Evolutionary conservation across 2,113 vertebrate species (phyloP), one percentile per base, ranked within the genome.

Genomic region (Perca flavescens): DNA sequence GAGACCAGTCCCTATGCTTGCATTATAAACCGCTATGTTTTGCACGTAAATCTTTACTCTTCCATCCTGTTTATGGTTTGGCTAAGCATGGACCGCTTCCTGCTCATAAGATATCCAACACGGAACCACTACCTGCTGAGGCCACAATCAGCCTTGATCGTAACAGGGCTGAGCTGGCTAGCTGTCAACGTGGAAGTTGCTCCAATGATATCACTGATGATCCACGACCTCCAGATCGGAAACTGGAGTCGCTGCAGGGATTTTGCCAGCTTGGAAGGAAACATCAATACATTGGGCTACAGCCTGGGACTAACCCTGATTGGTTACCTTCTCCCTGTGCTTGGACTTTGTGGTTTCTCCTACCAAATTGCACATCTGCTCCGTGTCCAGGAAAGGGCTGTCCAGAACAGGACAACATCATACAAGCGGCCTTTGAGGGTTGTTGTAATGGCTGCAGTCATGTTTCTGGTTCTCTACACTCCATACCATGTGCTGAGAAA

Each of bases 401-500:
- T 92, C 0, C 70, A 80, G 43, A 52, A 68, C 40, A 86, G 85
- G 0, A 34, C 57, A 0, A 22, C 85, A 50, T 64, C 93, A 0
- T 94, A 95, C 2, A 96, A 95, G 7, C 94, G 94, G 49, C 96
- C 97, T 2, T 94, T 97, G 0, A 78, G 75, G 2, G 77, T 97
- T 0, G 93, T 95, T 0, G 46, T 91, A 21, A 86, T 93, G 36
- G 93, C 95, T 0, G 75, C 97, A 8, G 83, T 68, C 0, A 93
- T 96, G 89, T 98, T 99, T 90, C 94, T 95, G 0, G 1, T 96
- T 52, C 92, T 99, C 16, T 98, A 97, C 10, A 95, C 96, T 0
- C 98, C 98, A 3, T 97, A 97, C 60, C 98, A 99, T 6, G 0
- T 99, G 5, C 94, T 98, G 95, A 95, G 97, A 82, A 99, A 97